These are phyloP conservation scores for Saccostrea cuccullata DNA, from an alignment of 1,140 invertebrate genomes.

Conservation along the genomic window DNA sequence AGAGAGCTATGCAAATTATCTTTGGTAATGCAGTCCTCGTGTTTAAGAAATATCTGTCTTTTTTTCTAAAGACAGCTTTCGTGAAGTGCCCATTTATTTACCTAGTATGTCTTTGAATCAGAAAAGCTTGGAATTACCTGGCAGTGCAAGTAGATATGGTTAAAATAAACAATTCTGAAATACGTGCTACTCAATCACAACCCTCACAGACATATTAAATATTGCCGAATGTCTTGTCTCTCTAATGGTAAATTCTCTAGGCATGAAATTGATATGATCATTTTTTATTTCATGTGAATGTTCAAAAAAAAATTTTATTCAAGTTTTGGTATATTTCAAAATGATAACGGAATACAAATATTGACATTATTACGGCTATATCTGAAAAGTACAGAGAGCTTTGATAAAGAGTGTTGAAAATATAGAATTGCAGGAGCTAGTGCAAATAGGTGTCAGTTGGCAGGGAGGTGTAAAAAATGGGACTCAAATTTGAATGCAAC, in stretches of 20 bases:
- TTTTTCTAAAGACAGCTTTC: conserved; percentile 2
- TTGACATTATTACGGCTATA: background rate
- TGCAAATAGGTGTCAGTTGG: conserved; percentile 9
- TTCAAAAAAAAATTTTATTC: background rate
- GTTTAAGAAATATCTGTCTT: conserved; percentile 30
- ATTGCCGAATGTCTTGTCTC: background rate
- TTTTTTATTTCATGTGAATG: background rate
- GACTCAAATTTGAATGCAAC: background rate
- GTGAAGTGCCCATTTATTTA: conserved; percentile 37
- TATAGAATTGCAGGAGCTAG: background rate
- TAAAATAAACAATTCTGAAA: conserved; percentile 10
- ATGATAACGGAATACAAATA: conserved; percentile 24
- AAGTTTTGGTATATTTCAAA: conserved; percentile 30
- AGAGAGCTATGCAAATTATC: conserved; percentile 13
- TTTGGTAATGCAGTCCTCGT: conserved; percentile 26
- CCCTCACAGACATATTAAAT: background rate
- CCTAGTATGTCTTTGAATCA: conserved; percentile 14
- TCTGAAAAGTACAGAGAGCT: background rate
- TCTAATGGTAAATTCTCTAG: conserved; percentile 1
- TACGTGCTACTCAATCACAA: background rate
- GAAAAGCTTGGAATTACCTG: conserved; percentile 26
- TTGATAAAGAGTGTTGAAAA: background rate
- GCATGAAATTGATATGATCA: conserved; percentile 3
- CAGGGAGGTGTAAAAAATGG: background rate
- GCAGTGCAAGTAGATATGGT: background rate